Percentiles rank a stretch among this genome's conserved stretches.
phyloP scores from a whole-genome alignment of 2,113 vertebrate species.

The Argyrosomus japonicus region DNA sequence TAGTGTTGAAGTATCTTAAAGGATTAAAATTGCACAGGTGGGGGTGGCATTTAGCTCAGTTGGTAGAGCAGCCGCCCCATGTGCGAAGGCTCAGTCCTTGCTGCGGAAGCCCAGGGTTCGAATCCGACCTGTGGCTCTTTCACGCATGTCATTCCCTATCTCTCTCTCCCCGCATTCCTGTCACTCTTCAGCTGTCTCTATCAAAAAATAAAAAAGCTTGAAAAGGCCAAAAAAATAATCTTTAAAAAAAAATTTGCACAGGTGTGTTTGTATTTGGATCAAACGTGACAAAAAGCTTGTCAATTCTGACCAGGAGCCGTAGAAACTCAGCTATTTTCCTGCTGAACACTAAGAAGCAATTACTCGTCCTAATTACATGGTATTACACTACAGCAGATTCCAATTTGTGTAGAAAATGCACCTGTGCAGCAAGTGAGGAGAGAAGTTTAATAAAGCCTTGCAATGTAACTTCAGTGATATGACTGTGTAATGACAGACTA shows the following conservation, averaged over 20 bases:
- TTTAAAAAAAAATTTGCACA: too few species aligned
- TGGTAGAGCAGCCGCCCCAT: too few species aligned
- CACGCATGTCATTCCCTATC: too few species aligned
- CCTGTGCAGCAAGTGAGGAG: constrained; percentile 27
- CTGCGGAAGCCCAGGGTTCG: too few species aligned
- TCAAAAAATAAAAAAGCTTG: too few species aligned
- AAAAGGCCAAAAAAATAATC: too few species aligned
- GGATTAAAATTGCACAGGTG: not conserved
- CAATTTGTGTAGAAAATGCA: constrained; percentile 46
- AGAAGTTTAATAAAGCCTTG: constrained; percentile 40
- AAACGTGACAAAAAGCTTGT: not conserved
- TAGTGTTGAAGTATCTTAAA: too few species aligned
- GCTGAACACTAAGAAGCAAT: not conserved
- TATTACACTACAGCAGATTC: constrained; percentile 28
- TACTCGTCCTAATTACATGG: constrained; percentile 30
- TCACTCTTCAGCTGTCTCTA: too few species aligned
- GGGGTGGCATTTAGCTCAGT: too few species aligned
- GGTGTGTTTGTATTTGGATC: not conserved
- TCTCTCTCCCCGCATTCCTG: too few species aligned
- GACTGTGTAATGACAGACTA: constrained; percentile 31
- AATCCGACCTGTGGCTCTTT: too few species aligned
- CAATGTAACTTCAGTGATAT: constrained; percentile 33
- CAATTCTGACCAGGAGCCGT: not conserved
- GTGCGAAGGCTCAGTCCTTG: too few species aligned
- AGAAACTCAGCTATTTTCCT: not conserved